These are phyloP conservation scores for Grantiella picta DNA, from an alignment of 2,113 vertebrate genomes.

Conservation along the genomic window DNA sequence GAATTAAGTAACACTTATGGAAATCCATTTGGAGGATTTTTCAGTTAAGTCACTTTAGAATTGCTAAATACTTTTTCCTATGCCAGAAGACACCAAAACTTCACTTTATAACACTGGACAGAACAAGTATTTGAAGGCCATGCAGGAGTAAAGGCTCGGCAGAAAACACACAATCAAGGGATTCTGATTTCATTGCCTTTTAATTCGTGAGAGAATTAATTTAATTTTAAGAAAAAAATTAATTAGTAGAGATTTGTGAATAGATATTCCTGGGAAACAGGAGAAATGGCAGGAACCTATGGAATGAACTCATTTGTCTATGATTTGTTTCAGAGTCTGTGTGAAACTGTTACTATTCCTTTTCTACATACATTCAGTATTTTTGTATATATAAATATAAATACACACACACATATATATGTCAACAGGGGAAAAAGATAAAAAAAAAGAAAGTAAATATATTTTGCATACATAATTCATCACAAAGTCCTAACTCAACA, in stretches of 20 bases:
- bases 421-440: accelerated
- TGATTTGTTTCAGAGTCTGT: not conserved
- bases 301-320: not conserved
- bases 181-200: not conserved
- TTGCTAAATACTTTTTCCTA: not conserved
- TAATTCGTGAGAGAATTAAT: not conserved
- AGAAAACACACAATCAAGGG: not conserved
- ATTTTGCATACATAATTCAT: not conserved
- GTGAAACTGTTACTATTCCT: not conserved
- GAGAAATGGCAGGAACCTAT: not conserved
- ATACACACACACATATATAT: no score
- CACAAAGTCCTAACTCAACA: not conserved
- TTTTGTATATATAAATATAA: not conserved
- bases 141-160: not conserved
- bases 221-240: no score
- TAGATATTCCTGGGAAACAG: not conserved
- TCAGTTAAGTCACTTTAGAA: not conserved
- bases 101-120: not conserved
- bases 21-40: not conserved
- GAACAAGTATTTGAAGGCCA: not conserved
- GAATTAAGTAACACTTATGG: not conserved
- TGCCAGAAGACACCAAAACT: not conserved
- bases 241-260: not conserved
- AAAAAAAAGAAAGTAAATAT: not conserved
- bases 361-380: not conserved